Conservation (phyloP, 2,113 vertebrate genomes). For the Heliornis fulica region DNA sequence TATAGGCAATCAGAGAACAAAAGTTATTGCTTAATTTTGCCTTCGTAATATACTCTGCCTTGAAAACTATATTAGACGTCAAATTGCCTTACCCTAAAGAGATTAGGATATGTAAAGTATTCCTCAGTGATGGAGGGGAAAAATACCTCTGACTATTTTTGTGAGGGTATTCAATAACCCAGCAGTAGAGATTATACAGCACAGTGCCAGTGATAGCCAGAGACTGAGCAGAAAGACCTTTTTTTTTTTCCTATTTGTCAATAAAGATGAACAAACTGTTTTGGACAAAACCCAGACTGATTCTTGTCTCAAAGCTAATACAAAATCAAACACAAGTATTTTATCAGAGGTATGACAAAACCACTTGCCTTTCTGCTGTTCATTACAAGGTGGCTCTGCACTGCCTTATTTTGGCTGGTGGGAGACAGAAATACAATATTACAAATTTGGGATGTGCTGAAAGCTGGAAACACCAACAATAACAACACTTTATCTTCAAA, state of each 20-base stretch:
- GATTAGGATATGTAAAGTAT: background rate
- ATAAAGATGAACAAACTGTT: background rate
- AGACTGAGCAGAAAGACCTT: background rate
- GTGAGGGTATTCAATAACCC: background rate
- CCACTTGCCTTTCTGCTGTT: background rate
- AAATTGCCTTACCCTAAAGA: slow-evolving; percentile 12
- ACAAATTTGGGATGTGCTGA: background rate
- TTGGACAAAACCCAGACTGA: background rate
- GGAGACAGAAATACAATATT: background rate
- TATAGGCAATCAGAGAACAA: slow-evolving; percentile 37
- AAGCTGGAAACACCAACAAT: background rate
- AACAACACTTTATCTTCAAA: background rate
- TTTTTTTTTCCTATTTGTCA: background rate
- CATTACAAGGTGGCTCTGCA: background rate
- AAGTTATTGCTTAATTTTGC: background rate
- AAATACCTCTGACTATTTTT: background rate
- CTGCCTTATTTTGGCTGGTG: background rate
- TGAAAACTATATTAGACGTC: slow-evolving; percentile 12
- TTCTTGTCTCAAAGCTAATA: background rate
- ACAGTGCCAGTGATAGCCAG: background rate
- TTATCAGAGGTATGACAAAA: background rate
- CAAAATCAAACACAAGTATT: background rate
- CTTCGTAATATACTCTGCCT: background rate
- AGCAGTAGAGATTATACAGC: background rate
- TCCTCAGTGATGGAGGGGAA: background rate